Percentiles rank a stretch among this genome's conserved stretches.
Conservation (phyloP, 2,113 vertebrate genomes). For the Seriola dumerili region DNA sequence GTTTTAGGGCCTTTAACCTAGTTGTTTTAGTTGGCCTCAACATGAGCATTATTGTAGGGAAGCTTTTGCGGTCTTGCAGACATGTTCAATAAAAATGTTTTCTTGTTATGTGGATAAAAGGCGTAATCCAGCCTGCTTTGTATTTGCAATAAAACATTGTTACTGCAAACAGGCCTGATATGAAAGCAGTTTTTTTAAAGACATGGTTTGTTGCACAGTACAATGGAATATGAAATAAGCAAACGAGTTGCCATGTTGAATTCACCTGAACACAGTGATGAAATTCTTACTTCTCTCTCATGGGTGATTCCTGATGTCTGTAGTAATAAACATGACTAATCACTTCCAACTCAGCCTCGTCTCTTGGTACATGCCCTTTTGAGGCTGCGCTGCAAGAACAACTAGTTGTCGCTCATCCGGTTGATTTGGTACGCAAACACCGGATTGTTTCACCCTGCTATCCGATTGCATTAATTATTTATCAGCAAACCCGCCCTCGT, state of each 20-base stretch:
- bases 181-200: not conserved
- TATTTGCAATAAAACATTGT: not conserved
- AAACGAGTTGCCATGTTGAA: constrained; percentile 50
- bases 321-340: constrained; percentile 93
- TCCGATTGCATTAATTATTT: constrained; percentile 92
- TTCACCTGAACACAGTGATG: constrained; percentile 75
- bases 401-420: constrained; percentile 86
- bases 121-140: not conserved
- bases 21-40: not conserved
- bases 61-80: not conserved
- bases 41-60: not conserved
- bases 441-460: constrained; percentile 84
- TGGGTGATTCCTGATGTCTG: constrained; percentile 88
- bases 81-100: not conserved
- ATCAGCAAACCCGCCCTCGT: constrained; percentile 66
- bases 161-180: not conserved
- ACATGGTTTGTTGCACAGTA: not conserved
- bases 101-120: not conserved
- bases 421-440: constrained; percentile 92
- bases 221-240: constrained; percentile 34
- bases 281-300: constrained; percentile 70
- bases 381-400: constrained; percentile 85
- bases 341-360: constrained; percentile 88
- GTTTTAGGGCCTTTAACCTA: not conserved
- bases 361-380: constrained; percentile 92